Conservation (phyloP, 2,888 invertebrate genomes). For the Epicampocera succincta region DNA sequence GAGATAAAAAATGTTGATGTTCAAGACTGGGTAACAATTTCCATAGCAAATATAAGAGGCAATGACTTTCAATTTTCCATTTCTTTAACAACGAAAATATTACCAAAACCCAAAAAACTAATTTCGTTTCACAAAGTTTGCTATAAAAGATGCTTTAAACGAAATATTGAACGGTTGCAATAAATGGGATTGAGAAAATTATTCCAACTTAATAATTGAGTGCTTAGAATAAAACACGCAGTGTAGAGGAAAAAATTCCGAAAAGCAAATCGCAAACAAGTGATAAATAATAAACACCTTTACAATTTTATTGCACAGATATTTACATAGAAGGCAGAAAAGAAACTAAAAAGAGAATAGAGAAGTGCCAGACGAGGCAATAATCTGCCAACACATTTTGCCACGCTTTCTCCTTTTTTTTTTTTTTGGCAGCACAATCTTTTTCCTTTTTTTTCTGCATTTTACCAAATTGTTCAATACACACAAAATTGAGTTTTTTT, state of each 20-base stretch:
- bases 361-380: conserved; percentile 46
- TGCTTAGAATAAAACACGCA: conserved; percentile 1
- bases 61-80: conserved; percentile 71
- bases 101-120: background rate
- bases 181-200: conserved; percentile 19
- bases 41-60: conserved; percentile 61
- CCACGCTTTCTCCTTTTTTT: conserved; percentile 1
- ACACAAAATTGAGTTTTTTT: background rate
- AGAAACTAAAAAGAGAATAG: background rate
- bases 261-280: conserved; percentile 72
- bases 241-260: conserved; percentile 20
- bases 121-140: conserved; percentile 33
- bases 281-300: conserved; percentile 74
- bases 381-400: conserved; percentile 19
- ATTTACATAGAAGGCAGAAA: background rate
- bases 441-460: background rate
- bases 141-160: conserved; percentile 18
- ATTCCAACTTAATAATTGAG: conserved; percentile 3
- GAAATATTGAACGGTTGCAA: conserved; percentile 4
- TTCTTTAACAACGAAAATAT: background rate
- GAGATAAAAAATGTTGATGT: background rate
- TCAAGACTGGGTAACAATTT: conserved; percentile 30
- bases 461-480: conserved; percentile 18
- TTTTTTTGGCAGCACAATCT: conserved; percentile 9
- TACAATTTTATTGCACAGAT: conserved; percentile 72